These are phyloP conservation scores for Stigmatopora argus DNA, from an alignment of 2,113 vertebrate genomes.

Conservation along the genomic window DNA sequence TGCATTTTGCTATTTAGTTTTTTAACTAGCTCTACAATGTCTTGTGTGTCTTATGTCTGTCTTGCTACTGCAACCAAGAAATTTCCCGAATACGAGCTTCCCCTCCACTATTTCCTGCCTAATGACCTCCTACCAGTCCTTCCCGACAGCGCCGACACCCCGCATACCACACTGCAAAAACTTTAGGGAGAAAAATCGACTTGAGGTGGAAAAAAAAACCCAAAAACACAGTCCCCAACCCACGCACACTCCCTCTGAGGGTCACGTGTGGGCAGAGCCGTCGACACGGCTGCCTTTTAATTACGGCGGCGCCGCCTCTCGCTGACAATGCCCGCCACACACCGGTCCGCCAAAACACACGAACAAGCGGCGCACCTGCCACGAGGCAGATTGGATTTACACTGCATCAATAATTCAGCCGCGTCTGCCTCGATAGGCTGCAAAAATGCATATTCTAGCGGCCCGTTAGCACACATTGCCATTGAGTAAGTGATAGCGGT, in stretches of 20 bases:
- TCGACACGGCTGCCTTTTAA: conserved; percentile 53
- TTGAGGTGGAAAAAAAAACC: background rate
- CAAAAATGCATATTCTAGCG: conserved; percentile 20
- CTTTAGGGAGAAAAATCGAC: background rate
- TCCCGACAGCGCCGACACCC: conserved; percentile 49
- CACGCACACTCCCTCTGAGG: background rate
- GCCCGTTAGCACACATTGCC: conserved; percentile 17
- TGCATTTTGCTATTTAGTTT: no score
- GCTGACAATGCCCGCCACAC: conserved; percentile 23
- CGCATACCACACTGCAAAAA: background rate
- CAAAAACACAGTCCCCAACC: background rate
- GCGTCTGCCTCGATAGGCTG: conserved; percentile 22
- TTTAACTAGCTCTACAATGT: no score
- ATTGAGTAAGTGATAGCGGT: conserved; percentile 28
- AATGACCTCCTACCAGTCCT: conserved; percentile 12
- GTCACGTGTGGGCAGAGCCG: conserved; percentile 37
- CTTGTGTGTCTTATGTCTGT: no score
- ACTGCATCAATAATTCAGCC: conserved; percentile 63
- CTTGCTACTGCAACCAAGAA: no score
- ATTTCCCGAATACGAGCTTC: no score
- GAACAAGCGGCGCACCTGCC: conserved; percentile 47
- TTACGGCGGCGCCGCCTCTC: conserved; percentile 44
- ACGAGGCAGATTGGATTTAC: conserved; percentile 59
- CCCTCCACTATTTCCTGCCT: conserved; percentile 1
- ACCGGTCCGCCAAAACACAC: conserved; percentile 7